A percentile compares a stretch with the other conserved stretches of the same genome.
Evolutionary conservation across 2,888 invertebrate genomes (phyloP).

Genomic region (Drosophila anceps): DNA sequence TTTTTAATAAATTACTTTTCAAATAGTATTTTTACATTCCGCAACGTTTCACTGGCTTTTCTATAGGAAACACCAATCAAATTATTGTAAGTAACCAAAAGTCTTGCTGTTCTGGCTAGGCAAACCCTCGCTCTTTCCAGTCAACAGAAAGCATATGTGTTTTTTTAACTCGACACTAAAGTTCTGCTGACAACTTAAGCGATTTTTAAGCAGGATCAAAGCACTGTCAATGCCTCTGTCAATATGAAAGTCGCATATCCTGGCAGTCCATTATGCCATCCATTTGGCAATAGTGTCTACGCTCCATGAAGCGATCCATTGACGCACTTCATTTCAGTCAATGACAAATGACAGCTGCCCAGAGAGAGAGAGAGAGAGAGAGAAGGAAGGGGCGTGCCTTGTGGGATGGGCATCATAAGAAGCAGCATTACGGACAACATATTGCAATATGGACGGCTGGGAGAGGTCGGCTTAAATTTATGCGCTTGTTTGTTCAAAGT

Average conservation of each 20-base stretch:
- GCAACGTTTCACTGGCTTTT: not conserved
- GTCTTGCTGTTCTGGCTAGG: not conserved
- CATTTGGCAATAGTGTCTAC: conserved; percentile 13
- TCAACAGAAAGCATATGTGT: not conserved
- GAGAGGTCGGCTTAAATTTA: conserved; percentile 57
- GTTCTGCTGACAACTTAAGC: conserved; percentile 5
- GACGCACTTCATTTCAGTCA: conserved; percentile 58
- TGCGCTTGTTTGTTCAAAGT: conserved; percentile 72
- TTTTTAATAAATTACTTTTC: too few relatives aligned
- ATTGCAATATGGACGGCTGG: conserved; percentile 22
- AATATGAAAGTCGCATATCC: conserved; percentile 10
- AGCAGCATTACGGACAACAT: conserved; percentile 62
- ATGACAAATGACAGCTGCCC: conserved; percentile 57
- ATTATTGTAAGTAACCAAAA: too few relatives aligned
- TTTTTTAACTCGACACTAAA: conserved; percentile 4
- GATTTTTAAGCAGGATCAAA: conserved; percentile 34
- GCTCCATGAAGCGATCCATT: conserved; percentile 26
- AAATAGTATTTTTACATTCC: too few relatives aligned
- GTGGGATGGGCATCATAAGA: conserved; percentile 39
- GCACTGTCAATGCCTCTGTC: conserved; percentile 30
- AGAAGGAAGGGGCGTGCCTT: not conserved
- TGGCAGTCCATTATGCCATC: conserved; percentile 23
- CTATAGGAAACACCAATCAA: not conserved
- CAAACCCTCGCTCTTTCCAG: not conserved
- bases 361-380: not conserved